phyloP scores from a whole-genome alignment of 2,888 invertebrate genomes.

The Octonoba sinensis region DNA sequence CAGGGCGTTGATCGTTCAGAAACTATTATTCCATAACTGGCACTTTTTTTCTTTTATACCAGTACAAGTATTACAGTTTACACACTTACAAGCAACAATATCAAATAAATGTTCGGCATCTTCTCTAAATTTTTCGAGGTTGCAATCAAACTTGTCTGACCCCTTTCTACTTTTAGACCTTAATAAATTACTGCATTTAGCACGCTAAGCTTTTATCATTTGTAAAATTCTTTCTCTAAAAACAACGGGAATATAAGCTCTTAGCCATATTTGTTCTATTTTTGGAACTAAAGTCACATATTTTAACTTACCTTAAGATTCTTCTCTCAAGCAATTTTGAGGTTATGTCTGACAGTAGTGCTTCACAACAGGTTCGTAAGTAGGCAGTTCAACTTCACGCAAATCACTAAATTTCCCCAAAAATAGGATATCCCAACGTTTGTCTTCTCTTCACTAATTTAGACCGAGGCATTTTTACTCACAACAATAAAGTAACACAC shows the following conservation, averaged over 20 bases:
- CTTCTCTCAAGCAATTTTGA: slow-evolving; percentile 7
- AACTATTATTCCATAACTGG: too few relatives aligned
- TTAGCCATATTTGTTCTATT: slow-evolving; percentile 4
- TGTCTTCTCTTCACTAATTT: slow-evolving; percentile 3
- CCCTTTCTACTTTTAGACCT: neutral
- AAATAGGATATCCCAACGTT: too few relatives aligned
- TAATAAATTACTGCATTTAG: neutral
- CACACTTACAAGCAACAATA: neutral
- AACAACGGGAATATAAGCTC: neutral
- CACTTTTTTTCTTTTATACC: neutral
- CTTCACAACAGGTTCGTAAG: slow-evolving; percentile 1
- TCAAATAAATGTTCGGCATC: too few relatives aligned
- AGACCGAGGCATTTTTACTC: slow-evolving; percentile 8
- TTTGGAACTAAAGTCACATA: neutral
- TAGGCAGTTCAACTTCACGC: slow-evolving; percentile 4
- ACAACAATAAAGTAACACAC: slow-evolving; percentile 5
- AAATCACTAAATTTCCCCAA: too few relatives aligned
- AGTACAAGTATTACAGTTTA: neutral
- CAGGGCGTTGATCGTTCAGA: too few relatives aligned
- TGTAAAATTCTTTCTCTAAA: neutral
- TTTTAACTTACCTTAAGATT: neutral
- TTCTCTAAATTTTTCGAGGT: slow-evolving; percentile 5
- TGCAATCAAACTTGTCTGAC: slow-evolving; percentile 6
- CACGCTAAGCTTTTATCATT: too few relatives aligned
- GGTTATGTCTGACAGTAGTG: slow-evolving; percentile 6